phyloP scores from a whole-genome alignment of 2,888 invertebrate genomes.

The Hyles lineata region DNA sequence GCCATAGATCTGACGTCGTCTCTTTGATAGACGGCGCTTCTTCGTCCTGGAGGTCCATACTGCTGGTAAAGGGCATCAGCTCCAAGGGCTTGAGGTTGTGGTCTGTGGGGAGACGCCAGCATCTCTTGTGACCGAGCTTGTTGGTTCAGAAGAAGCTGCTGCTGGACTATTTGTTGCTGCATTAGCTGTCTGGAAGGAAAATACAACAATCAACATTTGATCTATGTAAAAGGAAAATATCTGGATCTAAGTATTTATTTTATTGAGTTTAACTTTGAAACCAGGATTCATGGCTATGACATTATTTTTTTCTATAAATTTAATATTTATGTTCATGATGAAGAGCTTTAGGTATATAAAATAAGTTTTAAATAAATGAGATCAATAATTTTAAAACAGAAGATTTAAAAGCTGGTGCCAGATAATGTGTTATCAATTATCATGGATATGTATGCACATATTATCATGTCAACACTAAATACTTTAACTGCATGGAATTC shows the following conservation, averaged over 20 bases:
- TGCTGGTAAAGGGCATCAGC: constrained; percentile 81
- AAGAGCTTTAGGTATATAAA: no score
- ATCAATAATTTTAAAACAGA: no score
- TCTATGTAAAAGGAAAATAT: not conserved
- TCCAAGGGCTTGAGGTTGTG: constrained; percentile 71
- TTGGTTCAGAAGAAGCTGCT: constrained; percentile 79
- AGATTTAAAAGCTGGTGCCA: no score
- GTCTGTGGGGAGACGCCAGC: constrained; percentile 73
- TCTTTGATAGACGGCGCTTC: constrained; percentile 77
- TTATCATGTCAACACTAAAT: no score
- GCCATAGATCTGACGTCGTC: constrained; percentile 78
- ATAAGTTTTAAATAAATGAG: no score
- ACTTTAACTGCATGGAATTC: no score
- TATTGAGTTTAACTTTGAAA: not conserved
- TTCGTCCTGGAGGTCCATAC: constrained; percentile 75
- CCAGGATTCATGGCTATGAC: not conserved
- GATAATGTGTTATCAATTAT: no score
- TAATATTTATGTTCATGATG: no score
- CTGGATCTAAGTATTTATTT: no score
- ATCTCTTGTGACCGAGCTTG: constrained; percentile 85
- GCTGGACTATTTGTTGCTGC: constrained; percentile 80
- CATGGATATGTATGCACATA: no score
- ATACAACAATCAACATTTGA: constrained; percentile 1
- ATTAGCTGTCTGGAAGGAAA: constrained; percentile 66
- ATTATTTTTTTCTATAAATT: no score